Evolutionary conservation across 2,113 vertebrate species (phyloP).

Genomic region (Himantopus leucocephalus): DNA sequence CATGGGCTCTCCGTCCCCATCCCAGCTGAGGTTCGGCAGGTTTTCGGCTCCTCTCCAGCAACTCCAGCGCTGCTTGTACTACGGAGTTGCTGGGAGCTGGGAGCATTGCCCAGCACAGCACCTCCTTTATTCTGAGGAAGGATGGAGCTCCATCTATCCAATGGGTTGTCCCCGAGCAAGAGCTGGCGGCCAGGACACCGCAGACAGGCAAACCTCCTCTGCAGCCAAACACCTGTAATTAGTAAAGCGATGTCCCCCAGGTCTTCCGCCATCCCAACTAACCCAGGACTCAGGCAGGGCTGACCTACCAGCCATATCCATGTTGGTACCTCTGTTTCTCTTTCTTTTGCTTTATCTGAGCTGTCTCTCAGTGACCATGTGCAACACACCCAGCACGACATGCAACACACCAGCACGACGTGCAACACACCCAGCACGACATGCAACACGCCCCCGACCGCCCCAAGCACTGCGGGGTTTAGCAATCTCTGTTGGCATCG

Average conservation of each 20-base stretch:
- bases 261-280: not conserved
- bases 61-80: accelerated
- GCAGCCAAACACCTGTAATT: not conserved
- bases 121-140: not conserved
- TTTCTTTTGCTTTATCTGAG: not conserved
- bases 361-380: not conserved
- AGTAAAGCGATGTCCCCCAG: accelerated
- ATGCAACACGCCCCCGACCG: accelerated
- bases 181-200: accelerated
- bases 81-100: not conserved
- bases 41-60: not conserved
- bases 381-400: accelerated
- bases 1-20: accelerated
- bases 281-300: not conserved
- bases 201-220: not conserved
- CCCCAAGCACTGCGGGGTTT: not conserved
- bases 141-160: not conserved
- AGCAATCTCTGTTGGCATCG: not conserved
- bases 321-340: not conserved
- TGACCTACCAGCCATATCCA: not conserved
- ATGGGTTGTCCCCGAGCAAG: not conserved
- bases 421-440: not conserved
- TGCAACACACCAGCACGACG: not conserved
- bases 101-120: not conserved
- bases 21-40: not conserved